Conservation (phyloP, 2,797 vertebrate species). For the Epinephelus awoara region DNA sequence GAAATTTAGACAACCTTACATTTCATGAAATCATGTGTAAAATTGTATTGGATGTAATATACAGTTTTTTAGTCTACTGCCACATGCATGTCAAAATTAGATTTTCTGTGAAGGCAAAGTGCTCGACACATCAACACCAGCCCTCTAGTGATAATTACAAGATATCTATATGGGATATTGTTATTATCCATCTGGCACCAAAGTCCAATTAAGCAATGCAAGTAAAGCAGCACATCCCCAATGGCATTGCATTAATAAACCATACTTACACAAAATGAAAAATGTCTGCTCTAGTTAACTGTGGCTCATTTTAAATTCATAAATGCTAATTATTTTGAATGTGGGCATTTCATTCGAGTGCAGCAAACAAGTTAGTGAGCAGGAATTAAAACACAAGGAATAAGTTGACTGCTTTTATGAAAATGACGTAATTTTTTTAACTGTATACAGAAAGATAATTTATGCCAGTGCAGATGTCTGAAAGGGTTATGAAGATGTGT, state of each 20-base stretch:
- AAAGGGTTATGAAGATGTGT: background rate
- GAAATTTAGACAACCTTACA: background rate
- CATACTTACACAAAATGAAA: conserved; percentile 18
- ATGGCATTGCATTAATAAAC: conserved; percentile 13
- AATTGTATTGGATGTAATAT: background rate
- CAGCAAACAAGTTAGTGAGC: background rate
- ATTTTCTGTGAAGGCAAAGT: conserved; percentile 1
- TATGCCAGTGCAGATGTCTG: background rate
- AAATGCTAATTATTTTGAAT: background rate
- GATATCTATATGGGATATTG: background rate
- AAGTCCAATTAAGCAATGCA: conserved; percentile 17
- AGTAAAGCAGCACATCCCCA: background rate
- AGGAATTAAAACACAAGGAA: background rate
- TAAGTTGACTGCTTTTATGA: background rate
- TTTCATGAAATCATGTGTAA: background rate
- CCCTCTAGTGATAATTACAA: conserved; percentile 5
- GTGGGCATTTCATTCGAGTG: background rate
- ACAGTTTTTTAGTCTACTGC: background rate
- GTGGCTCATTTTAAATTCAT: background rate
- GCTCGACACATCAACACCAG: background rate
- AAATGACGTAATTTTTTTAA: background rate
- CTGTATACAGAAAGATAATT: background rate
- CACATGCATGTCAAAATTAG: background rate
- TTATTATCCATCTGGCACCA: conserved; percentile 3
- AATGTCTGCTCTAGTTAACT: background rate